phyloP scores from a whole-genome alignment of 2,113 vertebrate species.

The Neodontobutis hainanensis region DNA sequence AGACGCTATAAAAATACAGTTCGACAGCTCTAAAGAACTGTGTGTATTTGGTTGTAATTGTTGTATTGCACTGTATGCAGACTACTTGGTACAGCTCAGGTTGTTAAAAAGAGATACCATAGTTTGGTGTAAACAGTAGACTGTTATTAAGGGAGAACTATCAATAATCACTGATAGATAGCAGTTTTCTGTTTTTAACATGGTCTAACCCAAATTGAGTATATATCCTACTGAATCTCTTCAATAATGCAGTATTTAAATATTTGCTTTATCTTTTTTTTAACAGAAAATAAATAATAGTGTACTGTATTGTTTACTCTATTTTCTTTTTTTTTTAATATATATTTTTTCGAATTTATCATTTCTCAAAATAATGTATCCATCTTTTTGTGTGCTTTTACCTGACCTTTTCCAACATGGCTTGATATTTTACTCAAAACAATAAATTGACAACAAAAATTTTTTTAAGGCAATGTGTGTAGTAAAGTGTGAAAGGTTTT shows the following conservation, averaged over 20 bases:
- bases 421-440: constrained; percentile 51
- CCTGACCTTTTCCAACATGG: constrained; percentile 12
- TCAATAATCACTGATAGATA: constrained; percentile 3
- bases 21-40: constrained; percentile 31
- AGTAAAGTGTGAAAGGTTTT: not conserved
- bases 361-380: constrained; percentile 36
- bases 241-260: constrained; percentile 65
- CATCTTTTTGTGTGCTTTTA: not conserved
- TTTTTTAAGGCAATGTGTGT: constrained; percentile 27
- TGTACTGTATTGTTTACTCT: constrained; percentile 49
- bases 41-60: constrained; percentile 39
- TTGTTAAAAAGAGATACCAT: constrained; percentile 36
- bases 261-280: constrained; percentile 52
- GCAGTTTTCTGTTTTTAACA: constrained; percentile 16
- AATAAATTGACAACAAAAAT: constrained; percentile 38
- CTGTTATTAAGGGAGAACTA: constrained; percentile 15
- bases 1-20: not conserved
- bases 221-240: constrained; percentile 18
- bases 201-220: constrained; percentile 4
- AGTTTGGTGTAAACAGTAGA: constrained; percentile 21
- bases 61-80: constrained; percentile 59
- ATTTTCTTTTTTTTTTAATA: constrained; percentile 21
- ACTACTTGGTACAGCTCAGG: constrained; percentile 62
- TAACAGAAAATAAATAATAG: not conserved
- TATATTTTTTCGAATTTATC: constrained; percentile 39